Percentiles rank a stretch among this genome's conserved stretches.
phyloP scores from a whole-genome alignment of 2,888 invertebrate genomes.

The Sesia apiformis region DNA sequence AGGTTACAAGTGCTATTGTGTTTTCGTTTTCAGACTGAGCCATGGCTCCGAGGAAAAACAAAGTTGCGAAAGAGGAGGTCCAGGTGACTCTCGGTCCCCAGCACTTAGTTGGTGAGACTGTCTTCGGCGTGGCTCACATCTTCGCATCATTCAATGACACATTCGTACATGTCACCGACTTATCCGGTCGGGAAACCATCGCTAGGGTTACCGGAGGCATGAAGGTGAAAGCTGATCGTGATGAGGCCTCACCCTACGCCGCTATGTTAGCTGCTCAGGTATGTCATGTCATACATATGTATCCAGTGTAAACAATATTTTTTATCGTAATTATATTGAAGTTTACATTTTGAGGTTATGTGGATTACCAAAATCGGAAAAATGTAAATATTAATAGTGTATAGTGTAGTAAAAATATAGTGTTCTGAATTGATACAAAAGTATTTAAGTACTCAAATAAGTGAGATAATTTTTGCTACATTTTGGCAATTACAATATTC shows the following conservation, averaged over 20 bases:
- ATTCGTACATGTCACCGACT: slow-evolving; percentile 99
- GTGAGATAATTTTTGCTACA: too few species aligned
- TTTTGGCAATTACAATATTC: too few species aligned
- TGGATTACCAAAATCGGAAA: too few species aligned
- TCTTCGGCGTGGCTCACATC: slow-evolving; percentile 99
- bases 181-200: slow-evolving; percentile 97
- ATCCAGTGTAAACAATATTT: too few species aligned
- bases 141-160: slow-evolving; percentile 99
- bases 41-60: slow-evolving; percentile 99
- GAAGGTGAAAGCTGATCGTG: slow-evolving; percentile 99
- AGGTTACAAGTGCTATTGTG: slow-evolving; percentile 61
- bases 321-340: too few species aligned
- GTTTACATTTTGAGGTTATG: too few species aligned
- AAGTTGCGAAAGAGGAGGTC: slow-evolving; percentile 96
- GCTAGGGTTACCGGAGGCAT: slow-evolving; percentile 97
- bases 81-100: slow-evolving; percentile 97
- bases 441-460: too few species aligned
- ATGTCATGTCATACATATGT: slow-evolving; percentile 13
- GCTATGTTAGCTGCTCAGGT: slow-evolving; percentile 99
- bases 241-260: slow-evolving; percentile 99
- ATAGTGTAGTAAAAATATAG: too few species aligned
- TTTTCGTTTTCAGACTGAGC: slow-evolving; percentile 61
- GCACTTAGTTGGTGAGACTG: slow-evolving; percentile 96
- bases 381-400: too few species aligned
- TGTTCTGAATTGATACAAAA: too few species aligned